phyloP scores from a whole-genome alignment of 2,113 vertebrate genomes.

The Myrmecobius fasciatus region DNA sequence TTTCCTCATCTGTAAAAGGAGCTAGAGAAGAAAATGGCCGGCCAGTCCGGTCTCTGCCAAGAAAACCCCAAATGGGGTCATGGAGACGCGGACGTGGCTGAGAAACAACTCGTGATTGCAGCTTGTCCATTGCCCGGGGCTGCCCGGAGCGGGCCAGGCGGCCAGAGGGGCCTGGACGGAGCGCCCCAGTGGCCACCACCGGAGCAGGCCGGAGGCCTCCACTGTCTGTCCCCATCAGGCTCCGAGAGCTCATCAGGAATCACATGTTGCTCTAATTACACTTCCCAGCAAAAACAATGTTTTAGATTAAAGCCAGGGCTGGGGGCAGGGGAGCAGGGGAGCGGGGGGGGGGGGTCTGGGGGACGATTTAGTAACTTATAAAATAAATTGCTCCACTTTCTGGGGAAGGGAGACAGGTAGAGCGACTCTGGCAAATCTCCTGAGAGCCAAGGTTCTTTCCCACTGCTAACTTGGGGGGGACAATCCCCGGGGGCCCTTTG shows the following conservation, averaged over 20 bases:
- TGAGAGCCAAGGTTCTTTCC: neutral
- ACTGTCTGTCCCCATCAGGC: conserved; percentile 73
- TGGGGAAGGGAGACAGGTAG: conserved; percentile 36
- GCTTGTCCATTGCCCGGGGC: neutral
- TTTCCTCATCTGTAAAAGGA: neutral
- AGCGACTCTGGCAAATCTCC: neutral
- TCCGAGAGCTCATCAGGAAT: conserved; percentile 68
- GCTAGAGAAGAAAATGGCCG: neutral
- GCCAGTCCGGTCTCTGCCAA: neutral
- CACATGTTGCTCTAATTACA: conserved; percentile 80
- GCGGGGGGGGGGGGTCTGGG: conserved; percentile 52
- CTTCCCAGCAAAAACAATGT: conserved; percentile 78
- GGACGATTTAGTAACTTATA: conserved; percentile 37
- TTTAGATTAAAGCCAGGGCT: conserved; percentile 78
- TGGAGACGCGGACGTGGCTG: neutral
- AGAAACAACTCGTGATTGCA: too few relatives aligned
- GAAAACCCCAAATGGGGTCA: neutral
- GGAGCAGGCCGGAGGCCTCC: conserved; percentile 67
- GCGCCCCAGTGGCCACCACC: conserved; percentile 62
- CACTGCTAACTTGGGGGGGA: neutral
- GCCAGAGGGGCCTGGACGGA: conserved; percentile 29
- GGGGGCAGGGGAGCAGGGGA: conserved; percentile 50
- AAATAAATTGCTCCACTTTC: conserved; percentile 58
- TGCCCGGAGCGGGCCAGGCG: neutral
- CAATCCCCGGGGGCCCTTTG: neutral